Evolutionary conservation across 1,140 invertebrate species (phyloP), one percentile per base, ranked within the genome.

Genomic region (Lasaia peninsularis): DNA sequence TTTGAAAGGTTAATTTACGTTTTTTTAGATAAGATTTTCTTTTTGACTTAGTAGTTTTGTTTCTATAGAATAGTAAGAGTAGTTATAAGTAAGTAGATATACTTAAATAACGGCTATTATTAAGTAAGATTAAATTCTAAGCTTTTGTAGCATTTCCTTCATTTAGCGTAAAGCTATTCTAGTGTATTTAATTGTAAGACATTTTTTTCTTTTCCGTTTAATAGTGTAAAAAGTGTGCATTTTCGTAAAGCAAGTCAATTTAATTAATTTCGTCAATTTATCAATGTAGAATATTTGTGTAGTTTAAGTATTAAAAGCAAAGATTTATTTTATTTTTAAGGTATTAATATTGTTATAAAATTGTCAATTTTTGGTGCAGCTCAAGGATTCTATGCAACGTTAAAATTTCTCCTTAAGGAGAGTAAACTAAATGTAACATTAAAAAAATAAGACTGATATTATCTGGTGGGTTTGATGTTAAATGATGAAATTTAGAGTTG

Each of bases 381-480:
- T 53, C 20, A 24, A 52, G 20, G 48, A 21, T 52, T 53, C 11
- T 20, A 37, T 12, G 33, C 6, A 33, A 37, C 16, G 9, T 53
- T 12, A 8, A 50, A 24, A 12, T 16, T 12, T 52, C n/a, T 24
- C 24, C 20, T 24, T 52, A 52, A 35, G 33, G 20, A 50, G 24
- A 11, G n/a, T 21, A 37, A 33, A 28, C 18, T 50, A 14, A 50
- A 24, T 21, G 20, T 50, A 21, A 50, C 9, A 34, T 52, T 24
- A 10, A n/a, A 21, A 37, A 37, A 35, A 35, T 53, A 53, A 66
- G 60, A 62, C 56, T 66, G 63, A 65, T 65, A 60, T 51, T 40
- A 55, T 44, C 24, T 51, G 54, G 52, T 44, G 61, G 50, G 52
- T 48, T 62, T 58, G 58, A 52, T 56, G 52, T 60, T 52, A 53